Conservation (phyloP, 1,140 invertebrate species). For the Tenebrio molitor region DNA sequence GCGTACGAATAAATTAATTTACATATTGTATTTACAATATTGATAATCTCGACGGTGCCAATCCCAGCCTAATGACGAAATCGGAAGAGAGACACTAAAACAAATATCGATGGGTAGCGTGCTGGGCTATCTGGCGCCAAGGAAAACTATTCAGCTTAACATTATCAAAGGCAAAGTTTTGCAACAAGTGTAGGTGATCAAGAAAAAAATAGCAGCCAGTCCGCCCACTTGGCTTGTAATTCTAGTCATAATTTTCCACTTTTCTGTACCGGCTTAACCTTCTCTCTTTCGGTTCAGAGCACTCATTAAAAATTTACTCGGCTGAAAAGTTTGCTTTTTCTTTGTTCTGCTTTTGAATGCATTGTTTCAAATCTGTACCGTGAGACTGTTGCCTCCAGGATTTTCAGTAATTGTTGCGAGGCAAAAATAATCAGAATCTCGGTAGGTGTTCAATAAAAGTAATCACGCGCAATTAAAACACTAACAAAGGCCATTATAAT, state of each 20-base stretch:
- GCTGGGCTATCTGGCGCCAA: conserved; percentile 31
- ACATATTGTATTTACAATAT: neutral
- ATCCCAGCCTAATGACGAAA: neutral
- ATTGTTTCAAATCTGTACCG: conserved; percentile 20
- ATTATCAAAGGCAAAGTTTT: conserved; percentile 39
- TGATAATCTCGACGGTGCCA: neutral
- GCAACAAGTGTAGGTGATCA: conserved; percentile 44
- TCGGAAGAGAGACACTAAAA: conserved; percentile 18
- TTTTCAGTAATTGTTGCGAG: neutral
- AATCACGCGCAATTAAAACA: conserved; percentile 32
- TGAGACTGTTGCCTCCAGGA: neutral
- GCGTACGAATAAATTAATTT: conserved; percentile 33
- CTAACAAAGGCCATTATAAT: conserved; percentile 28
- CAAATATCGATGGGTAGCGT: conserved; percentile 7
- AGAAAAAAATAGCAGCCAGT: conserved; percentile 35
- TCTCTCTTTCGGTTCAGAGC: conserved; percentile 4
- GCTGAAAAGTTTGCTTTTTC: neutral
- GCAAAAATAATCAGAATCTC: conserved; percentile 34
- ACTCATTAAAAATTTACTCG: neutral
- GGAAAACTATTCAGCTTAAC: conserved; percentile 36
- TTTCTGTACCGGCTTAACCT: conserved; percentile 21
- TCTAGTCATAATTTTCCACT: conserved; percentile 44
- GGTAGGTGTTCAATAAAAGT: conserved; percentile 35
- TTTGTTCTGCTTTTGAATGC: neutral
- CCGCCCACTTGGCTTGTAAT: conserved; percentile 33